A percentile compares a stretch with the other conserved stretches of the same genome.
Evolutionary conservation across 2,113 vertebrate species (phyloP).

Genomic region (Scalopus aquaticus): DNA sequence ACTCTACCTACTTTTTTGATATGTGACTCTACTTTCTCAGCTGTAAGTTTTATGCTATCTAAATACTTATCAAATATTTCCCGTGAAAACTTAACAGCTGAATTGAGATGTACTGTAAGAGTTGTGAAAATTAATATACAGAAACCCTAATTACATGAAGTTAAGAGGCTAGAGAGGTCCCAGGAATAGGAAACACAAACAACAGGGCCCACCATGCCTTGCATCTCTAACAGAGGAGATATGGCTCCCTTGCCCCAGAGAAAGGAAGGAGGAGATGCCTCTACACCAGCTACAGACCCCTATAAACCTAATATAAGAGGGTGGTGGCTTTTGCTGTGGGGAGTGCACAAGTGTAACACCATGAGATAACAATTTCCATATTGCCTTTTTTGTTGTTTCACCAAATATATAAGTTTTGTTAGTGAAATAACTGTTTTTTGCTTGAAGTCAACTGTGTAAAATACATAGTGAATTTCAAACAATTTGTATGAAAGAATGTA

Average conservation of each 20-base stretch:
- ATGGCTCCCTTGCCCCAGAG: not conserved
- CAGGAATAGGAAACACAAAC: not conserved
- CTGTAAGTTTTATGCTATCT: not conserved
- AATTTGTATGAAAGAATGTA: slow-evolving; percentile 7
- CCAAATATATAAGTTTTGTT: not conserved
- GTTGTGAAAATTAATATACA: not conserved
- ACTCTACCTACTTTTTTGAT: not conserved
- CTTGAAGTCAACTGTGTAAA: not conserved
- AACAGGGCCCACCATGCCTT: not conserved
- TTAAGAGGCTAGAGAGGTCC: not conserved
- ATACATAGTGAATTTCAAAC: slow-evolving; percentile 34
- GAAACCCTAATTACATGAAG: not conserved
- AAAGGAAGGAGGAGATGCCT: not conserved
- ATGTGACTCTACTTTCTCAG: not conserved
- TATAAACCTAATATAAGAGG: not conserved
- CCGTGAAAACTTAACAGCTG: not conserved
- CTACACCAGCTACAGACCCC: not conserved
- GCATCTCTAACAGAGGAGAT: not conserved
- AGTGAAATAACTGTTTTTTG: not conserved
- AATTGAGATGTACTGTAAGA: slow-evolving; percentile 5
- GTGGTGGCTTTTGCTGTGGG: not conserved
- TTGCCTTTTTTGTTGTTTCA: not conserved
- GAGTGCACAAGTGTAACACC: not conserved
- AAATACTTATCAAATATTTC: not conserved
- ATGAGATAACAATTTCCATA: not conserved